A percentile compares a stretch with the other conserved stretches of the same genome.
These are phyloP conservation scores for Chrysolina oricalcia DNA, from an alignment of 2,888 invertebrate species.

Conservation along the genomic window DNA sequence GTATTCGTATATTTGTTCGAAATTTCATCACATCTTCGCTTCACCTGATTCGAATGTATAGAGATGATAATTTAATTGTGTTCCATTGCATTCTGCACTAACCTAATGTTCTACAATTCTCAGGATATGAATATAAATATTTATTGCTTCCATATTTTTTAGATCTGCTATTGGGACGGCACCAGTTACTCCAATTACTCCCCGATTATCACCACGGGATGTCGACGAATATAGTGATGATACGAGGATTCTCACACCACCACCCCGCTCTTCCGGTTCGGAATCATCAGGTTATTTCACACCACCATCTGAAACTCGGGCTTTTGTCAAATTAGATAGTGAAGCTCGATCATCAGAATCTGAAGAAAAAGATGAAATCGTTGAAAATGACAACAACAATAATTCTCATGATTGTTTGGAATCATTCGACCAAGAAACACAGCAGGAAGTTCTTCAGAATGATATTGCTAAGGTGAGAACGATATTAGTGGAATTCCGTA, in stretches of 20 bases:
- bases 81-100: too few relatives aligned
- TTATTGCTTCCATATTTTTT: background rate
- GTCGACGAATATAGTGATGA: constrained; percentile 31
- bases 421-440: constrained; percentile 8
- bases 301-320: constrained; percentile 66
- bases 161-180: constrained; percentile 40
- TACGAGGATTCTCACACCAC: constrained; percentile 36
- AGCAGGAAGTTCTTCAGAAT: background rate
- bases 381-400: constrained; percentile 47
- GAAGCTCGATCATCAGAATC: constrained; percentile 50
- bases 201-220: constrained; percentile 51
- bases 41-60: too few relatives aligned
- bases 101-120: too few relatives aligned
- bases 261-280: constrained; percentile 66
- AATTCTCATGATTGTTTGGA: constrained; percentile 39
- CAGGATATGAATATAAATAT: background rate
- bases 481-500: too few relatives aligned
- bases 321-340: constrained; percentile 60
- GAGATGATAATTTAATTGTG: too few relatives aligned
- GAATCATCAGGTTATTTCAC: constrained; percentile 71
- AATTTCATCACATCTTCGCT: too few relatives aligned
- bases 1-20: too few relatives aligned
- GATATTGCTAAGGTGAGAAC: constrained; percentile 29
- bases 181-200: constrained; percentile 46
- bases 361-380: constrained; percentile 42